Evolutionary conservation across 2,113 vertebrate species (phyloP), one percentile per base, ranked within the genome.

Genomic region (Desmodus rotundus): DNA sequence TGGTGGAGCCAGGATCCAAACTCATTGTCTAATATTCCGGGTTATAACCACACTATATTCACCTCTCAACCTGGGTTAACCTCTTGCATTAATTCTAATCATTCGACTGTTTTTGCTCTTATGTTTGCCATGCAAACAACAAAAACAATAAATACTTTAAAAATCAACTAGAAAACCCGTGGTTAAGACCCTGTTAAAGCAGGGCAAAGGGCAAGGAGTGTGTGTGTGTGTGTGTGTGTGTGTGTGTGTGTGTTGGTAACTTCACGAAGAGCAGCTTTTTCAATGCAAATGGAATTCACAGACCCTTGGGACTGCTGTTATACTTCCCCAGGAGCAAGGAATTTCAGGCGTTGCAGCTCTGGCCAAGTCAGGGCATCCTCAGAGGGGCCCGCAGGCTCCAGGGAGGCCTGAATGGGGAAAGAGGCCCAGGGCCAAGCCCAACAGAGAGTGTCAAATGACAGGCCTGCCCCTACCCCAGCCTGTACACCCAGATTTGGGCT

Each of bases 371-470:
- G 86, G 36, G 50, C 83, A 47, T 76, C 78, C 78, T 91, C 74
- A 65, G 87, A 86, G 45, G 76, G 31, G 65, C 61, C 72, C 14
- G 11, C 38, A 22, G 73, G 67, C 90, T 92, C 67, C 33, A n/a
- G 50, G 73, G 89, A 95, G 92, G 83, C 80, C 80, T 2, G 33
- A 63, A 78, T 50, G 41, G 61, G 50, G 50, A 76, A 68, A 2
- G 26, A 38, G 95, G 86, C 84, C 65, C 67, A 14, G 54, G 81
- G 72, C 88, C 76, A 88, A 94, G 65, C 77, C 72, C 72, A 92
- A 63, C n/a, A 58, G 76, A 89, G 38, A 81, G 96, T 83, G 81
- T 93, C 92, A 56, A 92, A 67, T 93, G 90, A 88, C 95, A 70
- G 72, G 70, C 81, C 56, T n/a, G 77, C n/a, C 65, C 76, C 61